Evolutionary conservation across 2,888 invertebrate species (phyloP), one percentile per base, ranked within the genome.

Genomic region (Heliconius ismenius): DNA sequence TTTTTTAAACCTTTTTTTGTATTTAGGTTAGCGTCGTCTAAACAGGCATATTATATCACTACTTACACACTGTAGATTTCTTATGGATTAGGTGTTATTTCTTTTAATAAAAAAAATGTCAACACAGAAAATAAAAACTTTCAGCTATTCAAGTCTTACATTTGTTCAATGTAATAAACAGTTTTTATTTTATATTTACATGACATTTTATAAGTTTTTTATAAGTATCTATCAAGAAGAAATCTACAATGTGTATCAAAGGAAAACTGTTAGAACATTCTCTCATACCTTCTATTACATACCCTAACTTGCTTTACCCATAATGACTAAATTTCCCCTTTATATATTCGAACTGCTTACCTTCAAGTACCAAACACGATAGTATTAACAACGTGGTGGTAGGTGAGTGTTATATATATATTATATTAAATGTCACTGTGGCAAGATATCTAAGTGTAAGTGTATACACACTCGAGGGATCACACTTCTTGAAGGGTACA

Each of bases 1-100:
- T 67, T 26, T 67, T 49, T 68, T 62, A 73, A 32, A 65, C 68
- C 18, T 13, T 72, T 76, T 73, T 39, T 73, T 68, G 32, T 49
- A 76, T 67, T 76, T 49, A 73, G 76, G 76, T 72, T 68, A 76
- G 76, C 67, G 76, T 73, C 76, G 70, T 70, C 32, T 70, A 70
- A n/a, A 54, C 54, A 70, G 69, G 69, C 69, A 73, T 73, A 28
- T 43, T 26, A 28, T 43, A 63, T 64, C 64, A 64, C 64, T 64
- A 74, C 32, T 64, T 32, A 10, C 74, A 64, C 13, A 10, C 32
- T 32, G 32, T 58, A 58, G 32, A 70, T 32, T 58, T 58, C 54
- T 58, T 32, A 58, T 24, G 11, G 32, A 58, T n/a, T 39, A 54
- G 10, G n/a, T 39, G 21, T 65, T 21, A 18, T 18, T 69, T 28